Evolutionary conservation across 2,797 vertebrate genomes (phyloP).

Genomic region (Enteromius viviparus): DNA sequence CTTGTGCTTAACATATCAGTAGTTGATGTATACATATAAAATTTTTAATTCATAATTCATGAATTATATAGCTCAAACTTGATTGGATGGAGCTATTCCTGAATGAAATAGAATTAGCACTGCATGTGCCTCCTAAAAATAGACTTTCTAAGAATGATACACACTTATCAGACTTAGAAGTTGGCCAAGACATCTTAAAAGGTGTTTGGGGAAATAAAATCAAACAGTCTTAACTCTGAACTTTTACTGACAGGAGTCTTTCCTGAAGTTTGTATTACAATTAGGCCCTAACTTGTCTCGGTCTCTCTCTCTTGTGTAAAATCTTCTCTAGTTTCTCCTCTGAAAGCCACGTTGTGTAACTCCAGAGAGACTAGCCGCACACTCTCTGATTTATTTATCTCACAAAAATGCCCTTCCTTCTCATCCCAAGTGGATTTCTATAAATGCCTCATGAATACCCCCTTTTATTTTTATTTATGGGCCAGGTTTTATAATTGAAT

Average conservation of each 20-base stretch:
- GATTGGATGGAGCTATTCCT: neutral
- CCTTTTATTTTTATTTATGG: constrained; percentile 86
- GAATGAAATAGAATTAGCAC: neutral
- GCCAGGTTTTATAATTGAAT: constrained; percentile 96
- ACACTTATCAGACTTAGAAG: neutral
- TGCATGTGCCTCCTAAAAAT: neutral
- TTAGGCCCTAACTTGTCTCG: neutral
- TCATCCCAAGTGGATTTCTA: constrained; percentile 72
- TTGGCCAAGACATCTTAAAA: neutral
- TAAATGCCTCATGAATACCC: constrained; percentile 73
- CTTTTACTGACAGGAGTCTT: neutral
- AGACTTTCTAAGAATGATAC: neutral
- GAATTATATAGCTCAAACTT: neutral
- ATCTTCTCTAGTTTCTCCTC: neutral
- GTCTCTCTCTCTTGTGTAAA: neutral
- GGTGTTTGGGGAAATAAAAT: neutral
- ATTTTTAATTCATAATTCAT: neutral
- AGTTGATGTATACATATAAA: neutral
- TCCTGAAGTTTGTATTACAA: neutral
- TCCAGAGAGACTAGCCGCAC: constrained; percentile 43
- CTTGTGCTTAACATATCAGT: neutral
- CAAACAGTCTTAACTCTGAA: neutral
- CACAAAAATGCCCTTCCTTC: constrained; percentile 64
- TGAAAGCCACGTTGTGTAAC: constrained; percentile 11
- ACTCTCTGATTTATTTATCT: constrained; percentile 60